phyloP scores from a whole-genome alignment of 2,113 vertebrate species.

The Phocoena phocoena region DNA sequence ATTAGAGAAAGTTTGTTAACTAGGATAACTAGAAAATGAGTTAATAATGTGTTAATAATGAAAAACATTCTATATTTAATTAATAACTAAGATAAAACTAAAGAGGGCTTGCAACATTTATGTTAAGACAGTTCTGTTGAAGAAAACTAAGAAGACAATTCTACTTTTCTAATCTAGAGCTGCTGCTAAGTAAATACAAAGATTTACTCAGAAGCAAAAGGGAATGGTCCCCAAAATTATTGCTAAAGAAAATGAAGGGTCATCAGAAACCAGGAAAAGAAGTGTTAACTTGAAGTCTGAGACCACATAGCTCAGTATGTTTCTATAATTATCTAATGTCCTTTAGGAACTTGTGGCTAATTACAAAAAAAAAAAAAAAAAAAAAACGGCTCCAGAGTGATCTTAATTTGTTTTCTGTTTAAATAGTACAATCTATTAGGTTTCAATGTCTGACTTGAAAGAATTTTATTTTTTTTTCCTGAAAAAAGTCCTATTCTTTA shows the following conservation, averaged over 20 bases:
- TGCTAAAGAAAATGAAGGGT: slow-evolving; percentile 48
- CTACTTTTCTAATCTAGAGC: not conserved
- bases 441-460: slow-evolving; percentile 66
- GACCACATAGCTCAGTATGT: slow-evolving; percentile 63
- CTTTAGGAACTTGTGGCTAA: slow-evolving; percentile 72
- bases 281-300: slow-evolving; percentile 64
- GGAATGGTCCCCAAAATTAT: not conserved
- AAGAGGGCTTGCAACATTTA: not conserved
- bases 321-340: slow-evolving; percentile 78
- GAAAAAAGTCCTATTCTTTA: slow-evolving; percentile 64
- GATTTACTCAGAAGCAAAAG: slow-evolving; percentile 38
- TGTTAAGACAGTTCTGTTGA: not conserved
- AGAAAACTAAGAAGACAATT: not conserved
- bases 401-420: slow-evolving; percentile 75
- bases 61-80: slow-evolving; percentile 4
- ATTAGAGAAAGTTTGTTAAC: not conserved
- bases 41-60: not conserved
- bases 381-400: slow-evolving; percentile 50
- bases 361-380: slow-evolving; percentile 59
- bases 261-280: slow-evolving; percentile 67
- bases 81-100: slow-evolving; percentile 46
- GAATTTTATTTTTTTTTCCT: slow-evolving; percentile 62
- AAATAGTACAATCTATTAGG: slow-evolving; percentile 62
- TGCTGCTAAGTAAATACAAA: slow-evolving; percentile 28
- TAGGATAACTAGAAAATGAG: not conserved